A percentile compares a stretch with the other conserved stretches of the same genome.
These are phyloP conservation scores for Bradypodion pumilum DNA, from an alignment of 2,797 vertebrate species.

Conservation along the genomic window DNA sequence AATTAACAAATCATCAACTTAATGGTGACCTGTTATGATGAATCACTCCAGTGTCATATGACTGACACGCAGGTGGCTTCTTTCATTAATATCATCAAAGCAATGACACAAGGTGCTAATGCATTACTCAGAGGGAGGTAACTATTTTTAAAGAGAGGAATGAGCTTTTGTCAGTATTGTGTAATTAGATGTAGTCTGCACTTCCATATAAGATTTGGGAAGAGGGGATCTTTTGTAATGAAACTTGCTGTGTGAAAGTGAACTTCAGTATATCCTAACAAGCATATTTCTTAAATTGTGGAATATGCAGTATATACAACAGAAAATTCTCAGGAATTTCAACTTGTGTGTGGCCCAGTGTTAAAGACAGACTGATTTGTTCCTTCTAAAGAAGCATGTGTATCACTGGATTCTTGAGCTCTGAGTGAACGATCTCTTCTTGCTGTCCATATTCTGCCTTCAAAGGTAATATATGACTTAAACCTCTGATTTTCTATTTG, in stretches of 20 bases:
- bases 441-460: background rate
- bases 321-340: background rate
- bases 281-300: background rate
- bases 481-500: background rate
- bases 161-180: slow-evolving; percentile 44
- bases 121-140: slow-evolving; percentile 58
- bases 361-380: background rate
- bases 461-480: slow-evolving; percentile 4
- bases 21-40: slow-evolving; percentile 71
- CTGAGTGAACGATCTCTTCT: background rate
- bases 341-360: too few relatives aligned
- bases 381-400: too few relatives aligned
- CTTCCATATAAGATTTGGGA: slow-evolving; percentile 1
- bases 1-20: slow-evolving; percentile 67
- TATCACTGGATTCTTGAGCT: background rate
- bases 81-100: slow-evolving; percentile 71
- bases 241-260: background rate
- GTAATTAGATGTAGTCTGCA: slow-evolving; percentile 45
- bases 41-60: slow-evolving; percentile 74
- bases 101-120: slow-evolving; percentile 62
- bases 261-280: background rate
- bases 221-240: too few relatives aligned
- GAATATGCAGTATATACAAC: background rate
- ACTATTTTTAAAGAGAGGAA: slow-evolving; percentile 62
- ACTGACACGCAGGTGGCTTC: slow-evolving; percentile 71